Evolutionary conservation across 2,797 vertebrate species (phyloP), one percentile per base, ranked within the genome.

Genomic region (Xenops minutus): DNA sequence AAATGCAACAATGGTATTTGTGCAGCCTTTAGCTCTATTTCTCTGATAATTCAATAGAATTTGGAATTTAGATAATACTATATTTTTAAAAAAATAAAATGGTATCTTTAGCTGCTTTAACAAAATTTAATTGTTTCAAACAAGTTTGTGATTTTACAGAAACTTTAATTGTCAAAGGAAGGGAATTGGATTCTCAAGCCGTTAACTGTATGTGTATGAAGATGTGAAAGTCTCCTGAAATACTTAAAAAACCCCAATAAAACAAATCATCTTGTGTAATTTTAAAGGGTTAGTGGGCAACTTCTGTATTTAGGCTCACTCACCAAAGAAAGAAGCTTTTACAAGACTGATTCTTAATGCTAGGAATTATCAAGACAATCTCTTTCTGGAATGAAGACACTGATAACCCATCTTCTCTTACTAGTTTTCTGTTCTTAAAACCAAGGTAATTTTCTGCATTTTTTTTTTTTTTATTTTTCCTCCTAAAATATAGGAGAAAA

Each of bases 221-320:
- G 13, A 59, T 2, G 49, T 7, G 6, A 48, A 77, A 77, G 52
- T 21, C 14, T 43, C 49, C 8, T 59, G 11, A 56, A 69, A 75
- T 6, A 22, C 18, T 55, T 54, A 6, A 61, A 72, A 75, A 67
- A 7, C 1, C 0, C 2, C 0, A 27, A 6, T 20, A 36, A 88
- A 85, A 51, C n/a, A 51, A 32, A 34, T 48, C 3, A 23, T 0
- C 2, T 4, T 0, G 1, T 49, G 1, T 41, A 27, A 14, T 43
- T 75, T 91, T 72, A 54, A 55, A 0, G 0, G 66, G 1, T 32
- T 62, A 59, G 9, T 43, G 10, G 18, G 4, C 54, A 19, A 51
- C 6, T 73, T 64, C 29, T 67, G 1, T 32, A 56, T 69, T 82
- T 72, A 24, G 16, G 5, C 17, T 54, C 36, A 46, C 6, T 62